These are phyloP conservation scores for Drosophila trichaetosa DNA, from an alignment of 2,888 invertebrate genomes.

Conservation along the genomic window DNA sequence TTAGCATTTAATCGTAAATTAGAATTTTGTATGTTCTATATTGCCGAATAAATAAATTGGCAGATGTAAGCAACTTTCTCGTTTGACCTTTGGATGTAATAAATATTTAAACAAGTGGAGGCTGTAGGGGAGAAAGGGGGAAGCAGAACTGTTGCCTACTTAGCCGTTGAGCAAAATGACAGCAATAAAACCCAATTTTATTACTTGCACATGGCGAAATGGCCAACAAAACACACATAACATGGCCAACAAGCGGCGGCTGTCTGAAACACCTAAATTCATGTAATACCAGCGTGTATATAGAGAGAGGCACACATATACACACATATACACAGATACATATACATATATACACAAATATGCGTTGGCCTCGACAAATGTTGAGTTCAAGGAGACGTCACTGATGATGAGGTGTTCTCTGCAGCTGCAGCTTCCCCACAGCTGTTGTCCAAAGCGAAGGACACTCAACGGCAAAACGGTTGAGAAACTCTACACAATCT, in stretches of 20 bases:
- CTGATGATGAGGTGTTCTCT: constrained; percentile 43
- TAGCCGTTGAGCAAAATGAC: constrained; percentile 6
- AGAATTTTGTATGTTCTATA: not conserved
- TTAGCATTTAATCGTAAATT: constrained; percentile 14
- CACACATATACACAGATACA: not conserved
- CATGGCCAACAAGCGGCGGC: constrained; percentile 29
- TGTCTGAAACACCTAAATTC: constrained; percentile 47
- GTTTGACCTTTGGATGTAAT: constrained; percentile 50
- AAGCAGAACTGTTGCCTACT: constrained; percentile 57
- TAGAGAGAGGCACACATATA: not conserved
- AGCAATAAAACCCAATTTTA: constrained; percentile 49
- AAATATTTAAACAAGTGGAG: constrained; percentile 38
- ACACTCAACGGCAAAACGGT: constrained; percentile 38
- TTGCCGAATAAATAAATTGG: constrained; percentile 8
- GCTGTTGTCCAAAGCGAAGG: constrained; percentile 66
- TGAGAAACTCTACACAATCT: constrained; percentile 33
- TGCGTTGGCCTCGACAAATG: constrained; percentile 72
- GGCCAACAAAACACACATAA: constrained; percentile 40
- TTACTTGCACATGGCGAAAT: constrained; percentile 40
- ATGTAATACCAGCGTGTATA: constrained; percentile 28
- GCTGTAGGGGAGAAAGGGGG: not conserved
- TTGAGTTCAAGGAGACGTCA: constrained; percentile 81
- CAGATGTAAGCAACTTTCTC: constrained; percentile 32
- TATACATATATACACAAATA: not conserved
- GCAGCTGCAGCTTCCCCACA: constrained; percentile 63